phyloP scores from a whole-genome alignment of 1,140 invertebrate genomes.

The Brachionus asplanchnoidis region DNA sequence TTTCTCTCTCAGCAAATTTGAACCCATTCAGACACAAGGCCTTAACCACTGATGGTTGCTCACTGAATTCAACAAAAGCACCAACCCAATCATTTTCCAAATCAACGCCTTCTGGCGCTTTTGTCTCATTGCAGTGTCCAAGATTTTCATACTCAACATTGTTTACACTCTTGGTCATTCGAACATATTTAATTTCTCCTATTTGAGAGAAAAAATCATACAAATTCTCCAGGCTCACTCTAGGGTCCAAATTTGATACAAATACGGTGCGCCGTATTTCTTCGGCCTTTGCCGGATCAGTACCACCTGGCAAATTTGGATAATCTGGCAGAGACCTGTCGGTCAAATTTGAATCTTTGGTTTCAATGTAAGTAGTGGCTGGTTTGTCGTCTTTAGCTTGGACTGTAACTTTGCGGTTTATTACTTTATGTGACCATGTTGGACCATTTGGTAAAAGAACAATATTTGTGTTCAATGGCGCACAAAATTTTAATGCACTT shows the following conservation, averaged over 20 bases:
- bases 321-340: conserved; percentile 15
- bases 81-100: not conserved
- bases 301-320: not conserved
- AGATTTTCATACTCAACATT: conserved; percentile 23
- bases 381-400: not conserved
- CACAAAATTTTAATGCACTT: conserved; percentile 30
- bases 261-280: conserved; percentile 41
- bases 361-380: conserved; percentile 11
- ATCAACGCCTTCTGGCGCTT: not conserved
- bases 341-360: conserved; percentile 33
- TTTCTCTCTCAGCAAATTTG: not conserved
- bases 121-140: not conserved
- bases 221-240: not conserved
- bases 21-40: conserved; percentile 41
- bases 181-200: conserved; percentile 41
- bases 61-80: conserved; percentile 40
- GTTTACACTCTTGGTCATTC: conserved; percentile 8
- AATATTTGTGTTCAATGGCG: conserved; percentile 21
- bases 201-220: conserved; percentile 42
- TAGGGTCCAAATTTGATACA: conserved; percentile 29
- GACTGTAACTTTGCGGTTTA: conserved; percentile 5
- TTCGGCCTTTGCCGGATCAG: conserved; percentile 1
- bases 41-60: conserved; percentile 34
- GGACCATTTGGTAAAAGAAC: not conserved
- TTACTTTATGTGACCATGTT: conserved; percentile 29